Evolutionary conservation across 2,113 vertebrate genomes (phyloP).

Genomic region (Nothobranchius furzeri): DNA sequence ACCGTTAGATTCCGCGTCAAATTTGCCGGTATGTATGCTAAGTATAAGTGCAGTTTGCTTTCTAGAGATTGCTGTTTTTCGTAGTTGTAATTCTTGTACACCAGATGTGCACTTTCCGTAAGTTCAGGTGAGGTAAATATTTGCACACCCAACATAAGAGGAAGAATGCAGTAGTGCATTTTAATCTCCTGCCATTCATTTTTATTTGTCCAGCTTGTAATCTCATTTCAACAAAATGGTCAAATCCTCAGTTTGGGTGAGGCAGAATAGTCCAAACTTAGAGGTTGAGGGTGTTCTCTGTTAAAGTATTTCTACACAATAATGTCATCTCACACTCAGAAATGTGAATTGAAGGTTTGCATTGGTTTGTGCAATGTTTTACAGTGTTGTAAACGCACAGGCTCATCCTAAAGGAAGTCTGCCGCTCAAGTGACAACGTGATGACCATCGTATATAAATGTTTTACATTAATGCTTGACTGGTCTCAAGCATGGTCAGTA

Average conservation of each 20-base stretch:
- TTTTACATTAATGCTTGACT: slow-evolving; percentile 81
- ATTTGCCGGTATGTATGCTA: slow-evolving; percentile 22
- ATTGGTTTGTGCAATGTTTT: slow-evolving; percentile 64
- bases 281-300: slow-evolving; percentile 4
- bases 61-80: slow-evolving; percentile 32
- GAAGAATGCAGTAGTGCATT: slow-evolving; percentile 34
- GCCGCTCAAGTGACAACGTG: slow-evolving; percentile 56
- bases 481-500: slow-evolving; percentile 78
- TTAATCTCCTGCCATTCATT: slow-evolving; percentile 6
- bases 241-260: background rate
- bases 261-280: slow-evolving; percentile 13
- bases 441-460: slow-evolving; percentile 61
- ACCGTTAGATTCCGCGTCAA: slow-evolving; percentile 9
- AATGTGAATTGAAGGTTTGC: slow-evolving; percentile 32
- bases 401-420: slow-evolving; percentile 46
- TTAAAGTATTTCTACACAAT: slow-evolving; percentile 22
- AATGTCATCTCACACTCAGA: background rate
- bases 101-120: slow-evolving; percentile 65
- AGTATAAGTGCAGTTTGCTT: slow-evolving; percentile 48
- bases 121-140: slow-evolving; percentile 39
- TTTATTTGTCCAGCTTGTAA: slow-evolving; percentile 9
- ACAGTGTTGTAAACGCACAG: slow-evolving; percentile 62
- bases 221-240: slow-evolving; percentile 15
- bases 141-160: slow-evolving; percentile 50
- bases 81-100: slow-evolving; percentile 38